A percentile compares a stretch with the other conserved stretches of the same genome.
Conservation (phyloP, 2,888 invertebrate species). For the Acanthopleura granulata region DNA sequence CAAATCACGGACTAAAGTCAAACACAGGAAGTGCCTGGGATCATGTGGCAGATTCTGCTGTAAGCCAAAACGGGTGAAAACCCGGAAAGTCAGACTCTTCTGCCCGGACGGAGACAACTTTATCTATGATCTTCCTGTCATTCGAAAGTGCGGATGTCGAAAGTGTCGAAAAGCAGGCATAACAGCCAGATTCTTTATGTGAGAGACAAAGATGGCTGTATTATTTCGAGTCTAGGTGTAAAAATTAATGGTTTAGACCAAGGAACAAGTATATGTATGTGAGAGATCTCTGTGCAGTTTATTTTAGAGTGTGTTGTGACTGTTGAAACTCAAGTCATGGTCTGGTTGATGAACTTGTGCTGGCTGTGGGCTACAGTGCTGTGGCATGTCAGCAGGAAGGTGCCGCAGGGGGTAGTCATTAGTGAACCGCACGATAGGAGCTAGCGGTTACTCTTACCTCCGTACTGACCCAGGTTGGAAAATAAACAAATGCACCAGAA, state of each 20-base stretch:
- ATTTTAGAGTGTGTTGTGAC: too few species aligned
- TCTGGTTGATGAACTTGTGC: too few species aligned
- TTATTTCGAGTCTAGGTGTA: slow-evolving; percentile 13
- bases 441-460: too few species aligned
- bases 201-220: background rate
- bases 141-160: slow-evolving; percentile 94
- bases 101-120: slow-evolving; percentile 91
- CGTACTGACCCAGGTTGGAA: too few species aligned
- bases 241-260: background rate
- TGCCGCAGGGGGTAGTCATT: too few species aligned
- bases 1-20: slow-evolving; percentile 89
- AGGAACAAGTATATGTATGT: background rate
- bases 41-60: slow-evolving; percentile 84
- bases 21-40: slow-evolving; percentile 87
- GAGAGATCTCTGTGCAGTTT: too few species aligned
- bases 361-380: too few species aligned
- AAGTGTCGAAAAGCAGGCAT: slow-evolving; percentile 39
- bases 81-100: slow-evolving; percentile 92
- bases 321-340: too few species aligned
- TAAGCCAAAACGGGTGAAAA: slow-evolving; percentile 90
- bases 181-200: slow-evolving; percentile 4
- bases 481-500: too few species aligned
- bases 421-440: too few species aligned
- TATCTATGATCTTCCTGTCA: slow-evolving; percentile 95
- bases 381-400: too few species aligned